Evolutionary conservation across 2,888 invertebrate genomes (phyloP).

Genomic region (Conus canariensis): DNA sequence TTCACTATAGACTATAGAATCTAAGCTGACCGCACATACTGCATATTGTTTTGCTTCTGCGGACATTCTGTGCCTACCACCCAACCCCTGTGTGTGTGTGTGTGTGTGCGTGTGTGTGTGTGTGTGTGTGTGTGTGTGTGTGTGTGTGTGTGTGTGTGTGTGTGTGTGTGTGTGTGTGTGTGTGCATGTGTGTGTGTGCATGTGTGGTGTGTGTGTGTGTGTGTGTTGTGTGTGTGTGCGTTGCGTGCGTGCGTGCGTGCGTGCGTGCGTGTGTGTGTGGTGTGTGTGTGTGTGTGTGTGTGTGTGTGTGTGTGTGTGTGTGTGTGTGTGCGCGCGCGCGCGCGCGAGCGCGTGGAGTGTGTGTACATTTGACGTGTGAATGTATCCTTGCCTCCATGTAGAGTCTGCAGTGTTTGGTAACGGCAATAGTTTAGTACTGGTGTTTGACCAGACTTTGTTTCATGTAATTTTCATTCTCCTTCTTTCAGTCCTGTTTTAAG

Average conservation of each 20-base stretch:
- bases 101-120: slow-evolving; percentile 9
- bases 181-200: background rate
- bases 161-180: background rate
- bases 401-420: too few relatives aligned
- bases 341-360: too few relatives aligned
- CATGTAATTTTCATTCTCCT: too few relatives aligned
- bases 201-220: background rate
- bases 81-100: background rate
- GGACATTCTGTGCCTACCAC: background rate
- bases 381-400: too few relatives aligned
- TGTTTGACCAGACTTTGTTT: too few relatives aligned
- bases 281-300: background rate
- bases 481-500: too few relatives aligned
- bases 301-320: slow-evolving; percentile 5
- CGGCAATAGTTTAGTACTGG: too few relatives aligned
- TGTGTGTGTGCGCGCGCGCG: background rate
- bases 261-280: background rate
- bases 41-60: background rate
- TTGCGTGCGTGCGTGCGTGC: background rate
- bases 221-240: background rate
- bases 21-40: background rate
- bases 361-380: too few relatives aligned
- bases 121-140: slow-evolving; percentile 18
- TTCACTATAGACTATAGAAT: background rate
- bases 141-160: background rate